Evolutionary conservation across 2,888 invertebrate species (phyloP).

Genomic region (Ectemnius continuus): DNA sequence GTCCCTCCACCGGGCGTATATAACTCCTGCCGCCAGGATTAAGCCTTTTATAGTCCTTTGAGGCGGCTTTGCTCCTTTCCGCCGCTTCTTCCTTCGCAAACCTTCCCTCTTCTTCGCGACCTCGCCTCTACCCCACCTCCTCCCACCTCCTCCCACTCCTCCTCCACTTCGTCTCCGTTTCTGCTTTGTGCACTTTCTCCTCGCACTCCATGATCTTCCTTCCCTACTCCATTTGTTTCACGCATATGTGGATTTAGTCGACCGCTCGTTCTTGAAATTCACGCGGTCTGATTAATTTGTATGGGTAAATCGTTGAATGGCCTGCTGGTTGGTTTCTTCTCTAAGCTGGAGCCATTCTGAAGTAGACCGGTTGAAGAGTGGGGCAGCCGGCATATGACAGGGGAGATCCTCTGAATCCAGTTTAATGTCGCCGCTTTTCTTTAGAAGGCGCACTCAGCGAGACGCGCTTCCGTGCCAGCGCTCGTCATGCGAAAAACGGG

Average conservation of each 20-base stretch:
- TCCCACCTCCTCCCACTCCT: background rate
- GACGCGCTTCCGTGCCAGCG: conserved; percentile 39
- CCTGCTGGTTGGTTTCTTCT: background rate
- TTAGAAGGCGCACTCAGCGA: conserved; percentile 42
- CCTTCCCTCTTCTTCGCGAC: conserved; percentile 16
- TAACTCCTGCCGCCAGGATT: conserved; percentile 66
- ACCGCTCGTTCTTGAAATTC: no score
- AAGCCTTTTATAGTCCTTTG: conserved; percentile 67
- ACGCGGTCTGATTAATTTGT: no score
- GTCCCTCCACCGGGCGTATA: conserved; percentile 58
- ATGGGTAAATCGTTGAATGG: no score
- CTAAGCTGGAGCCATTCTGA: background rate
- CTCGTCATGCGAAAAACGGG: conserved; percentile 41
- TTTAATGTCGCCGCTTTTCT: conserved; percentile 56
- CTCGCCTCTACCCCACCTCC: background rate
- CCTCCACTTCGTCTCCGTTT: background rate
- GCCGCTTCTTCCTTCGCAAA: conserved; percentile 18
- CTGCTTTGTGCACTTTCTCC: background rate
- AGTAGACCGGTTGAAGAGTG: no score
- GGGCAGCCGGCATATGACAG: no score
- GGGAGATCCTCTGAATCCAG: conserved; percentile 27
- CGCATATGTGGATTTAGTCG: no score
- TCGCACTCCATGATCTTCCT: background rate
- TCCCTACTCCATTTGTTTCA: no score
- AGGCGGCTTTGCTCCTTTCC: conserved; percentile 46